phyloP scores from a whole-genome alignment of 2,888 invertebrate genomes.

The Nomada fabriciana region DNA sequence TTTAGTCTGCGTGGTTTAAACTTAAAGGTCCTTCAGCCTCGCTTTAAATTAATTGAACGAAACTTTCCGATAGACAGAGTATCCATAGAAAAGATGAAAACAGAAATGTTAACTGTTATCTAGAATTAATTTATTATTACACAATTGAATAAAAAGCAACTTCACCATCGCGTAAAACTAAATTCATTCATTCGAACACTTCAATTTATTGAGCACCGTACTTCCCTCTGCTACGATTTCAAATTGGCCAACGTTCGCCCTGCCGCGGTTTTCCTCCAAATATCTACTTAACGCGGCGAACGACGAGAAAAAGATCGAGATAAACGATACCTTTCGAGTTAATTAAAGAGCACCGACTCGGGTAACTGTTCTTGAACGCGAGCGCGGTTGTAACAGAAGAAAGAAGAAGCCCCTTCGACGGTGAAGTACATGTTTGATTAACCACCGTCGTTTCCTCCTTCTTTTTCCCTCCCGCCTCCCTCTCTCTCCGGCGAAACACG shows the following conservation, averaged over 20 bases:
- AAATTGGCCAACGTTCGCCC: background rate
- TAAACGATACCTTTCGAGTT: slow-evolving; percentile 44
- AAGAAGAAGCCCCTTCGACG: slow-evolving; percentile 58
- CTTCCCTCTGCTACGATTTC: background rate
- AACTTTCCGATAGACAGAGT: too few relatives aligned
- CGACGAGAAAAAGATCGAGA: background rate
- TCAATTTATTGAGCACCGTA: too few relatives aligned
- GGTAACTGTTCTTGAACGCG: slow-evolving; percentile 50
- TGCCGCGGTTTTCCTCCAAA: background rate
- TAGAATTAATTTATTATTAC: too few relatives aligned
- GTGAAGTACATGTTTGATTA: slow-evolving; percentile 60
- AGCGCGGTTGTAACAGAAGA: slow-evolving; percentile 59
- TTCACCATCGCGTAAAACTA: too few relatives aligned
- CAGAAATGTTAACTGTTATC: too few relatives aligned
- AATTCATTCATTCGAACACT: background rate
- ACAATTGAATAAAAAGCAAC: too few relatives aligned
- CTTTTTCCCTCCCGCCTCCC: background rate
- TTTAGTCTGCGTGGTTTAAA: too few relatives aligned
- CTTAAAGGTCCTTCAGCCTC: too few relatives aligned
- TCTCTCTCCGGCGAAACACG: background rate
- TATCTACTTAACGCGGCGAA: background rate
- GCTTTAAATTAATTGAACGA: too few relatives aligned
- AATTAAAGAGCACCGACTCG: slow-evolving; percentile 31
- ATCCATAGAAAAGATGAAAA: too few relatives aligned
- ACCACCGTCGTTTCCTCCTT: slow-evolving; percentile 26